These are phyloP conservation scores for Zoanthus sansibaricus DNA, from an alignment of 92 coral and sea anemone genomes.

Conservation along the genomic window DNA sequence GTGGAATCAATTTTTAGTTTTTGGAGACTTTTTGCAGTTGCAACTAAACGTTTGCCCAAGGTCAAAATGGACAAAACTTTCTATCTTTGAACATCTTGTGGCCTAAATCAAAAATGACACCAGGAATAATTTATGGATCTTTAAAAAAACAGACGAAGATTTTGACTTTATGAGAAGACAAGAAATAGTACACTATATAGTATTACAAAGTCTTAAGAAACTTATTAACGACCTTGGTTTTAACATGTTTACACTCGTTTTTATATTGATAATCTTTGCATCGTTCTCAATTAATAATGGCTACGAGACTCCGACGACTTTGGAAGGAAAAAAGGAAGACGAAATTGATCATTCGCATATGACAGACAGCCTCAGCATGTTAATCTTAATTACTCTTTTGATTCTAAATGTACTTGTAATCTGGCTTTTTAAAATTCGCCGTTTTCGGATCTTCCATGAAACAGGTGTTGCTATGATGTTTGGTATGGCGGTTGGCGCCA, in stretches of 20 bases:
- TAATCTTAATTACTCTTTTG: conserved; percentile 88
- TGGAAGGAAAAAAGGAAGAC: conserved; percentile 94
- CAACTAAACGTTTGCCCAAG: background rate
- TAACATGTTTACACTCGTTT: background rate
- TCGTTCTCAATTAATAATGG: conserved; percentile 34
- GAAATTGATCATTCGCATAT: conserved; percentile 97
- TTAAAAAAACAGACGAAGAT: background rate
- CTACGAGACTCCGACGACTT: conserved; percentile 85
- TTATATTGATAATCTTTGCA: conserved; percentile 9
- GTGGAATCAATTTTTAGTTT: background rate
- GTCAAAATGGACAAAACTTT: background rate
- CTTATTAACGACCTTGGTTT: background rate
- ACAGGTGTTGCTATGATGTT: conserved; percentile 98
- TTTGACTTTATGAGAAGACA: background rate
- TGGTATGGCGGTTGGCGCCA: conserved; percentile 90
- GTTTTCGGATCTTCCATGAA: conserved; percentile 93
- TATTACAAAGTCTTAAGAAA: background rate
- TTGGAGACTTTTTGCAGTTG: background rate
- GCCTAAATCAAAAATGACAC: background rate
- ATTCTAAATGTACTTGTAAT: conserved; percentile 91
- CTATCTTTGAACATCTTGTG: background rate
- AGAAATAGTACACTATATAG: background rate
- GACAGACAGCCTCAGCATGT: conserved; percentile 95
- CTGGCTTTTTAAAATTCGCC: conserved; percentile 96
- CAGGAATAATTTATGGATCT: background rate